Evolutionary conservation across 2,797 vertebrate species (phyloP).

Genomic region (Carcharodon carcharias): DNA sequence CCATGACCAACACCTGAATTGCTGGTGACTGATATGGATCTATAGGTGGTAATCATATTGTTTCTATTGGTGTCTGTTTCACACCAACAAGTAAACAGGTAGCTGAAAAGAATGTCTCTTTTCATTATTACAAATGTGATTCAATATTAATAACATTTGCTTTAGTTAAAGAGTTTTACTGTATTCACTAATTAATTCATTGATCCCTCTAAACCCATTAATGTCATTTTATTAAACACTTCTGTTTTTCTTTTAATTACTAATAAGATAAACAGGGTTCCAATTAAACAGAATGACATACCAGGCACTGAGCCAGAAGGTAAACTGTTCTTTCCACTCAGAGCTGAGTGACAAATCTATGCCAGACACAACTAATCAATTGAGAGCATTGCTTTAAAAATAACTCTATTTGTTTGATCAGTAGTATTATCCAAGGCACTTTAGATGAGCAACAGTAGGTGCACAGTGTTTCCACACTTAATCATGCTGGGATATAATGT

Average conservation of each 20-base stretch:
- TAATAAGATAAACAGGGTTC: background rate
- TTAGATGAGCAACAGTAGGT: background rate
- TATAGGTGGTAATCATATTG: background rate
- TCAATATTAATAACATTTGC: background rate
- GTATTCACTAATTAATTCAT: background rate
- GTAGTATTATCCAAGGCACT: background rate
- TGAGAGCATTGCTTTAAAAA: background rate
- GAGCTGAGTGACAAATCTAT: background rate
- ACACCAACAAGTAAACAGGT: background rate
- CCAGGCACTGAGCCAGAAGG: background rate
- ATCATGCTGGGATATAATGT: background rate
- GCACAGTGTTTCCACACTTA: background rate
- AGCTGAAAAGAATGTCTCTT: background rate
- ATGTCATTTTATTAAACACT: background rate
- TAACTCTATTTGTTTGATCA: background rate
- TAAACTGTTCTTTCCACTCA: background rate
- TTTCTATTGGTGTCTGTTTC: background rate
- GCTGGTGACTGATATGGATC: background rate
- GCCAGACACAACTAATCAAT: background rate
- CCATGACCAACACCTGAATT: background rate
- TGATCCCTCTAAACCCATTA: background rate
- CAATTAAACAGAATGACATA: background rate
- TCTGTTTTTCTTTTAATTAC: slow-evolving; percentile 5
- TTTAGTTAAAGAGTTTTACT: background rate
- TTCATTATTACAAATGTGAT: background rate